These are phyloP conservation scores for Sylvilagus bachmani DNA, from an alignment of 2,113 vertebrate species.

Conservation along the genomic window DNA sequence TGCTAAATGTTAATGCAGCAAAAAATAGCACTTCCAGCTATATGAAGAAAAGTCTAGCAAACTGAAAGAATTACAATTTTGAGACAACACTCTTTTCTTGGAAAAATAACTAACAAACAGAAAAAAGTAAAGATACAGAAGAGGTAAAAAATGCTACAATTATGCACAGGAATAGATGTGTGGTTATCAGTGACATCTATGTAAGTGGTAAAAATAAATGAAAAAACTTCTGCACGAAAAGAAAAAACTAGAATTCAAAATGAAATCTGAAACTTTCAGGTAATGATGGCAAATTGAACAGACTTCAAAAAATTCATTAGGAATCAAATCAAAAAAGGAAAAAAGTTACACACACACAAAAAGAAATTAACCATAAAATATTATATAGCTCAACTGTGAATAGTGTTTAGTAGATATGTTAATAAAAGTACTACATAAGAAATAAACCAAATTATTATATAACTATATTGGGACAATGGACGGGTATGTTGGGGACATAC, in stretches of 20 bases:
- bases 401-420: not conserved
- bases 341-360: not conserved
- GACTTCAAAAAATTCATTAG: not conserved
- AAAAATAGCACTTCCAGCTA: too few species aligned
- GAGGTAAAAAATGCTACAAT: too few species aligned
- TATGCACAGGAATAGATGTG: too few species aligned
- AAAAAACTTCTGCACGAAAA: not conserved
- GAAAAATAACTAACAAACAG: too few species aligned
- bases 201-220: not conserved
- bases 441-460: not conserved
- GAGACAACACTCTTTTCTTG: too few species aligned
- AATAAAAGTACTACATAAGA: conserved; percentile 2
- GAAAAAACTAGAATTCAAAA: not conserved
- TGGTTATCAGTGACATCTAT: too few species aligned
- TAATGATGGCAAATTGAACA: too few species aligned
- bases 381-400: not conserved
- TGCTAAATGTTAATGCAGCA: too few species aligned
- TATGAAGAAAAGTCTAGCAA: too few species aligned
- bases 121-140: too few species aligned
- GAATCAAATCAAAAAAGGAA: not conserved
- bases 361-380: not conserved
- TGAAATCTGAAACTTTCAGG: too few species aligned
- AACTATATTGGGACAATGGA: not conserved
- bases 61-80: too few species aligned
- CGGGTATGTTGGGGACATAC: not conserved